Percentiles rank a stretch among this genome's conserved stretches.
Evolutionary conservation across 2,797 vertebrate species (phyloP).

Genomic region (Holocentrus rufus): DNA sequence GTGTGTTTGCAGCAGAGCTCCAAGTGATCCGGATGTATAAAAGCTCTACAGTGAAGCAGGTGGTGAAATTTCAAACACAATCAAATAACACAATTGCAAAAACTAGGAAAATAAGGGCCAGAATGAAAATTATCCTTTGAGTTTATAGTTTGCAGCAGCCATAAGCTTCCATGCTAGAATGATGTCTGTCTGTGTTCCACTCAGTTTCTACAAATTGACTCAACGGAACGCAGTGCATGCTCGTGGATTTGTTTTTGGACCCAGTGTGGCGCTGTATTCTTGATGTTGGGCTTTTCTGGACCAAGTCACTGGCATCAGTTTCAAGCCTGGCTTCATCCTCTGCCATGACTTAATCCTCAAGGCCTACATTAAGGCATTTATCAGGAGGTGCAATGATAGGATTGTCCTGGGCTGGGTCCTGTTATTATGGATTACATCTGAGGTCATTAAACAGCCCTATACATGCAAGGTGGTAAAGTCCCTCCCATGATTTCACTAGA

Average conservation of each 20-base stretch:
- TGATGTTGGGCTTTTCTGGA: constrained; percentile 24
- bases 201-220: not conserved
- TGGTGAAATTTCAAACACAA: too few species aligned
- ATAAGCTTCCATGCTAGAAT: not conserved
- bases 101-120: too few species aligned
- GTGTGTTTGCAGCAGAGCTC: too few species aligned
- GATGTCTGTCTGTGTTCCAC: not conserved
- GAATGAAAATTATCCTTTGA: too few species aligned
- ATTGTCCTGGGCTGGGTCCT: constrained; percentile 83
- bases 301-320: constrained; percentile 37
- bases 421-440: constrained; percentile 83
- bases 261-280: not conserved
- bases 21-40: too few species aligned
- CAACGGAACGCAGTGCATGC: not conserved
- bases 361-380: constrained; percentile 77
- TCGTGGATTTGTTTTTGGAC: not conserved
- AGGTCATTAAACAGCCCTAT: constrained; percentile 82
- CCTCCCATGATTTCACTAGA: constrained; percentile 78
- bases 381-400: constrained; percentile 79
- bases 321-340: constrained; percentile 70
- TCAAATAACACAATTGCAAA: too few species aligned
- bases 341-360: constrained; percentile 52
- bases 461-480: constrained; percentile 82
- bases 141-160: not conserved
- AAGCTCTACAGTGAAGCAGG: too few species aligned